Conservation (phyloP, 2,797 vertebrate species). For the Ispidina picta region DNA sequence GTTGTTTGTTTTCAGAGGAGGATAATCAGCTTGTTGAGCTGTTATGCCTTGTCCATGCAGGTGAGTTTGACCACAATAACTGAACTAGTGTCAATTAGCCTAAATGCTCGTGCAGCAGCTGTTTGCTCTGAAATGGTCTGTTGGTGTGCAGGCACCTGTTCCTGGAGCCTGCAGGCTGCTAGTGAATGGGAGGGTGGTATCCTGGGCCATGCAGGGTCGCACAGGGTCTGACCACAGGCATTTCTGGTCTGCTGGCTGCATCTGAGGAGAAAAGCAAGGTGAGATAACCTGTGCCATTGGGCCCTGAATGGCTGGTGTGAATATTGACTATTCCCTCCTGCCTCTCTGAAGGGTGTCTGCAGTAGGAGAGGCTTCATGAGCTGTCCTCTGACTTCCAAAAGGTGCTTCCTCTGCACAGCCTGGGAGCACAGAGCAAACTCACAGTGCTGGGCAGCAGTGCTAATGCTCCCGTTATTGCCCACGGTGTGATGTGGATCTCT, state of each 20-base stretch:
- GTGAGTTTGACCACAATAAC: not conserved
- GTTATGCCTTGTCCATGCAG: not conserved
- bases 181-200: not conserved
- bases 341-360: not conserved
- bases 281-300: not conserved
- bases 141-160: not conserved
- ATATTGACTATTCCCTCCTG: not conserved
- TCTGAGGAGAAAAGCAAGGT: not conserved
- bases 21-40: not conserved
- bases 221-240: not conserved
- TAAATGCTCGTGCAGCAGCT: not conserved
- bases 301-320: not conserved
- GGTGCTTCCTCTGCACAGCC: not conserved
- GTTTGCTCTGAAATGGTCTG: not conserved
- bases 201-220: not conserved
- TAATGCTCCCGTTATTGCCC: accelerated
- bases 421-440: not conserved
- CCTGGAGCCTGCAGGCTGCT: not conserved
- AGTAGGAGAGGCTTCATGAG: accelerated
- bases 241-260: not conserved
- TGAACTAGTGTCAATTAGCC: not conserved
- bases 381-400: not conserved
- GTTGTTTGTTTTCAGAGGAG: not conserved
- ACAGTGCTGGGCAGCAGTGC: not conserved
- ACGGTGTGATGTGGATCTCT: not conserved